phyloP scores from a whole-genome alignment of 2,113 vertebrate species.

The Rhynchopsitta pachyrhyncha region DNA sequence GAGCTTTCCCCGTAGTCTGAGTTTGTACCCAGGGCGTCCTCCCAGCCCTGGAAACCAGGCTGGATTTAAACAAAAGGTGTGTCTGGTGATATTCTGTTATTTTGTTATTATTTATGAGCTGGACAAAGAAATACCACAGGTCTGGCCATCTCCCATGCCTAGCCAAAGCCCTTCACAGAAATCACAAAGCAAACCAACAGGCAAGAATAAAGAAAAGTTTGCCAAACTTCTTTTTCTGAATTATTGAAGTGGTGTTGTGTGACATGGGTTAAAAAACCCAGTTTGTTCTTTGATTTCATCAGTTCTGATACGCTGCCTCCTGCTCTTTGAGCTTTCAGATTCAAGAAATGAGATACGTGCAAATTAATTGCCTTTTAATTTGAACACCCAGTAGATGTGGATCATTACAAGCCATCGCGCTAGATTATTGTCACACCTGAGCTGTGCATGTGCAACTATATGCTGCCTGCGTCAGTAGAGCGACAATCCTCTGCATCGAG shows the following conservation, averaged over 20 bases:
- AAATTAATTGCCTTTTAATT: not conserved
- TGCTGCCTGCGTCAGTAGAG: not conserved
- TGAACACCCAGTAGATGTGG: fast-evolving
- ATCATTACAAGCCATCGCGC: not conserved
- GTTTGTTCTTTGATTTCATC: not conserved
- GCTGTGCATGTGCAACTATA: fast-evolving
- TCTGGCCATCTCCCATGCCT: not conserved
- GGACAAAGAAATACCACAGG: not conserved
- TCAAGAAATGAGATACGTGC: not conserved
- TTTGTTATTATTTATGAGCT: not conserved
- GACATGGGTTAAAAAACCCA: not conserved
- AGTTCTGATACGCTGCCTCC: not conserved
- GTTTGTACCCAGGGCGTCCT: not conserved
- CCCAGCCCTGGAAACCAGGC: not conserved
- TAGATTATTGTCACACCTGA: not conserved
- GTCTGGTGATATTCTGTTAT: not conserved
- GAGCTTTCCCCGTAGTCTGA: not conserved
- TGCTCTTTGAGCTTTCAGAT: not conserved
- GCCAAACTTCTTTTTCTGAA: not conserved
- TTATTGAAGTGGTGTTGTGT: not conserved
- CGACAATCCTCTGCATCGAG: not conserved
- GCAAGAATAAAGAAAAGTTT: not conserved
- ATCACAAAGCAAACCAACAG: not conserved
- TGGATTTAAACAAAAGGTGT: not conserved
- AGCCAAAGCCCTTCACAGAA: not conserved